Evolutionary conservation across 2,113 vertebrate species (phyloP), one percentile per base, ranked within the genome.

Genomic region (Alethe castanea): DNA sequence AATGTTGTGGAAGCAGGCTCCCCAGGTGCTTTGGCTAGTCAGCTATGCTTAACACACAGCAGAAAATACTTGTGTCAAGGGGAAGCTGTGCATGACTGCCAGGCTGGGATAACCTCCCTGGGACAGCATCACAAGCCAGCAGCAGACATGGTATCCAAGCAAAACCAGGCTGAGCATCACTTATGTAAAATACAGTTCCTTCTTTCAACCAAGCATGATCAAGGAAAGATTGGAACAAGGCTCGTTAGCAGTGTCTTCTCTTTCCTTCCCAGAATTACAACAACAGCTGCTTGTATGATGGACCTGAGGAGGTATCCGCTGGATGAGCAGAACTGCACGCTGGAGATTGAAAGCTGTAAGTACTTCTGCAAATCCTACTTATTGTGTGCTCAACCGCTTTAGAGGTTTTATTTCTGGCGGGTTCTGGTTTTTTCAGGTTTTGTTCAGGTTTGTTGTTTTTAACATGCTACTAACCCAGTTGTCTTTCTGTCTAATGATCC

Each of bases 301-400:
- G 99, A 99, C 96, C 98, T 99, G 36, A 97, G 99, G 86, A 97
- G 99, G 76, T 99, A 99, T 72, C 99, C 99, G 3, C 97, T 99
- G 97, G 99, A 99, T 87, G 99, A 99, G 86, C 99, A 99, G 92
- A 99, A 99, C 98, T 99, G 99, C 97, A 99, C 99, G 0, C 97
- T 99, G 80, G 99, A 99, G 96, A 99, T 99, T 89, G 99, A 99
- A 91, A 99, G 99, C 94, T 99, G 99, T 99, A 97, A 99, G 99
- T 99, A 87, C 73, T 95, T 90, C 70, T 94, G 87, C 91, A 96
- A 93, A 95, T 83, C 84, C 78, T 77, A 14, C 36, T 92, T 87
- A 88, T 35, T 78, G 47, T 38, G 17, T 83, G 40, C 35, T 69
- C 93, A 88, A 48, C 87, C 80, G 76, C 61, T 94, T 81, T 52